Evolutionary conservation across 2,888 invertebrate genomes (phyloP).

Genomic region (Steromphala cineraria): DNA sequence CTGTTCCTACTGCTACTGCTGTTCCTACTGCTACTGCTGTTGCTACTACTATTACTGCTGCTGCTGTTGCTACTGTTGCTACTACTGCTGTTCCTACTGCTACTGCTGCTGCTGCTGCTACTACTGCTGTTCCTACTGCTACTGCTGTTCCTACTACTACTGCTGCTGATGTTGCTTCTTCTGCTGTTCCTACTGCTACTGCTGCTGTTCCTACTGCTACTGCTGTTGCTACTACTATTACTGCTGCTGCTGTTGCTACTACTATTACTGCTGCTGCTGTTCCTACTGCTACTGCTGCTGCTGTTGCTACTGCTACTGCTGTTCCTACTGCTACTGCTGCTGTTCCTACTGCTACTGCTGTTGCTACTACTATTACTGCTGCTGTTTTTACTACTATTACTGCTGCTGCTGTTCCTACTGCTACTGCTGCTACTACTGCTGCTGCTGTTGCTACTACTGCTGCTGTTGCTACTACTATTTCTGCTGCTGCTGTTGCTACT

Average conservation of each 20-base stretch:
- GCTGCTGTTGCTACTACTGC: slow-evolving; percentile 3
- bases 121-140: slow-evolving; percentile 4
- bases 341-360: neutral
- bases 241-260: neutral
- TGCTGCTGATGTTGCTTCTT: slow-evolving; percentile 15
- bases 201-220: neutral
- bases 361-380: neutral
- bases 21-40: neutral
- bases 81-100: slow-evolving; percentile 17
- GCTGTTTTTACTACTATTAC: slow-evolving; percentile 12
- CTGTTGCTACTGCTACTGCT: neutral
- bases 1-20: slow-evolving; percentile 7
- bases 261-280: neutral
- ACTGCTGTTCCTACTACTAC: slow-evolving; percentile 11
- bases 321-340: too few relatives aligned
- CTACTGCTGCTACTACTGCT: neutral
- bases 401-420: neutral
- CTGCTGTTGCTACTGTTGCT: slow-evolving; percentile 20
- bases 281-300: too few relatives aligned
- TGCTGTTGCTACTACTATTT: neutral
- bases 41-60: slow-evolving; percentile 13
- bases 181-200: slow-evolving; percentile 14
- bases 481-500: neutral
- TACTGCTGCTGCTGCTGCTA: slow-evolving; percentile 9
- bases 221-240: too few relatives aligned